These are phyloP conservation scores for Circaetus cinerascens DNA, from an alignment of 2,113 vertebrate genomes.

Conservation along the genomic window DNA sequence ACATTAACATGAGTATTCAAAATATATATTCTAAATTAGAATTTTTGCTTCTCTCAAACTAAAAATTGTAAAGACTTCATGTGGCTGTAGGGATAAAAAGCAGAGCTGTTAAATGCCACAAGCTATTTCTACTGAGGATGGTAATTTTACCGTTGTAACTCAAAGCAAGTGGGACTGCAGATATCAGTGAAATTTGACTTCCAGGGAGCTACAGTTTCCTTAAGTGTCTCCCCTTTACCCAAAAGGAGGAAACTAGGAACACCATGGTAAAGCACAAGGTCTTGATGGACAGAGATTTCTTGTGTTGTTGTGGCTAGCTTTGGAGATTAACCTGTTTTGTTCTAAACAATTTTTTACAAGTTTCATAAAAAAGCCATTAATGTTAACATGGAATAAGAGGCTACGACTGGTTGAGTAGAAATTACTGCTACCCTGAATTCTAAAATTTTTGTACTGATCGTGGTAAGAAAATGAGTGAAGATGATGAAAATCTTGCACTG, in stretches of 20 bases:
- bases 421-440: not conserved
- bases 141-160: not conserved
- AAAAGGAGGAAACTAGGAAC: not conserved
- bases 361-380: not conserved
- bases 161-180: not conserved
- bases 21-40: not conserved
- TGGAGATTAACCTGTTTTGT: not conserved
- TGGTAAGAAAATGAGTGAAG: not conserved
- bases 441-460: not conserved
- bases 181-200: not conserved
- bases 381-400: not conserved
- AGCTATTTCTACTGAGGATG: not conserved
- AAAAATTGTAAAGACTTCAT: not conserved
- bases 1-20: not conserved
- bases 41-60: not conserved
- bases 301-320: not conserved
- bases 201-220: not conserved
- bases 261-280: rapidly evolving
- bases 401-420: not conserved
- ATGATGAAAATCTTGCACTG: not conserved
- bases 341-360: not conserved
- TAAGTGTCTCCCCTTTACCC: not conserved
- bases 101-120: not conserved
- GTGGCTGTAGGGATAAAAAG: not conserved
- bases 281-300: not conserved